Conservation (phyloP, 1,140 invertebrate species). For the Lycorma delicatula region DNA sequence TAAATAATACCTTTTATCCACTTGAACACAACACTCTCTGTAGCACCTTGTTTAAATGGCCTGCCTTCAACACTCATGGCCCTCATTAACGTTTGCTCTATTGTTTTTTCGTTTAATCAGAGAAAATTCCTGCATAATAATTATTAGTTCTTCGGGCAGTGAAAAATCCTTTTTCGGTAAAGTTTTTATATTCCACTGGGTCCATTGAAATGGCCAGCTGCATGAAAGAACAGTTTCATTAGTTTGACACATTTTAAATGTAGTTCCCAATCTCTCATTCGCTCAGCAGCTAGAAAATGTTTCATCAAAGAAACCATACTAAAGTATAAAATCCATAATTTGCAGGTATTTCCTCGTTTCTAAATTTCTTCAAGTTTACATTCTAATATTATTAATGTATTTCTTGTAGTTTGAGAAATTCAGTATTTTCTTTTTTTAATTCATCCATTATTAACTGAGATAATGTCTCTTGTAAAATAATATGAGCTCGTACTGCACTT, state of each 20-base stretch:
- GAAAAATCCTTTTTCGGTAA: constrained; percentile 16
- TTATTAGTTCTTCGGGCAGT: constrained; percentile 5
- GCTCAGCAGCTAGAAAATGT: constrained; percentile 22
- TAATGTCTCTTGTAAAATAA: constrained; percentile 34
- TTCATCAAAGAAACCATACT: constrained; percentile 1
- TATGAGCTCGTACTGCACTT: constrained; percentile 36
- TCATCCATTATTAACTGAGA: constrained; percentile 1
- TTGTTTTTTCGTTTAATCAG: constrained; percentile 9
- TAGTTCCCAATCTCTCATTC: constrained; percentile 19
- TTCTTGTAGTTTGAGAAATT: not conserved
- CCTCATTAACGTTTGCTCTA: constrained; percentile 14
- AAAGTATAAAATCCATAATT: not conserved
- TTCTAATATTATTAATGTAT: not conserved
- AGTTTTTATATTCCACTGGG: constrained; percentile 17
- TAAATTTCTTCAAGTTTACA: not conserved
- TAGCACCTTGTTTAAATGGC: not conserved
- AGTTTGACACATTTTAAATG: constrained; percentile 14
- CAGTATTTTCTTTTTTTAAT: constrained; percentile 7
- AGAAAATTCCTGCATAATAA: constrained; percentile 1
- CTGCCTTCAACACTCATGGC: constrained; percentile 7
- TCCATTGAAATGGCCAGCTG: constrained; percentile 18
- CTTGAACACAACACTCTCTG: not conserved
- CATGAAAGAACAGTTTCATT: constrained; percentile 25
- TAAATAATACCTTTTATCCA: constrained; percentile 2
- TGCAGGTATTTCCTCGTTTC: not conserved